A percentile compares a stretch with the other conserved stretches of the same genome.
phyloP scores from a whole-genome alignment of 2,888 invertebrate genomes.

The Nomada fucata region DNA sequence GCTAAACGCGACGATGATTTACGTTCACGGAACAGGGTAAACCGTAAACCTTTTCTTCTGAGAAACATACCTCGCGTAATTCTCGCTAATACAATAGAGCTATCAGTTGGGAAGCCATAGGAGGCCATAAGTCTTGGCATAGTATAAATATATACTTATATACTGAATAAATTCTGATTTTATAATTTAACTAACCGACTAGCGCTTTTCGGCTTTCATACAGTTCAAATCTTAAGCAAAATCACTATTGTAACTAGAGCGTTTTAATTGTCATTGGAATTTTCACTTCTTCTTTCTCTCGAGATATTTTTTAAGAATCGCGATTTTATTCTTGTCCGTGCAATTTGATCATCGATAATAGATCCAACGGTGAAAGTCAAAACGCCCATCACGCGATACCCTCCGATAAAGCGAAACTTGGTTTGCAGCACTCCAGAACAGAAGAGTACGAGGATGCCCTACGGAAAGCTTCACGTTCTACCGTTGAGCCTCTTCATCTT shows the following conservation, averaged over 20 bases:
- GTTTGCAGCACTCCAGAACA: conserved; percentile 40
- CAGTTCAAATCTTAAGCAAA: no score
- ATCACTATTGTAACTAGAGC: no score
- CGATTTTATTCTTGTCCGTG: neutral
- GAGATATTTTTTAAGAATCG: no score
- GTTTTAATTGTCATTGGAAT: neutral
- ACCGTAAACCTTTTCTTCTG: neutral
- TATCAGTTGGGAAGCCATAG: no score
- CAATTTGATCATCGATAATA: neutral
- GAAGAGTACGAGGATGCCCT: conserved; percentile 73
- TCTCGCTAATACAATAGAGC: neutral
- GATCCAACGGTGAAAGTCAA: neutral
- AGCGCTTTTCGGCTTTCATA: neutral
- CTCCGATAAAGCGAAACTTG: conserved; percentile 23
- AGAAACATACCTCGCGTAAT: neutral
- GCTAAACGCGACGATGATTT: neutral
- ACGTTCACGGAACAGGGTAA: neutral
- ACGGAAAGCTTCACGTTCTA: conserved; percentile 80
- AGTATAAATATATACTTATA: no score
- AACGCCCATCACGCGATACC: neutral
- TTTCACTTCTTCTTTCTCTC: neutral
- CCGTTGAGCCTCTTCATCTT: conserved; percentile 82
- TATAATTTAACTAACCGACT: neutral
- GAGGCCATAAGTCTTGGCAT: no score
- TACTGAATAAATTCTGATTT: neutral